Evolutionary conservation across 2,888 invertebrate species (phyloP).

Genomic region (Hetaerina titia): DNA sequence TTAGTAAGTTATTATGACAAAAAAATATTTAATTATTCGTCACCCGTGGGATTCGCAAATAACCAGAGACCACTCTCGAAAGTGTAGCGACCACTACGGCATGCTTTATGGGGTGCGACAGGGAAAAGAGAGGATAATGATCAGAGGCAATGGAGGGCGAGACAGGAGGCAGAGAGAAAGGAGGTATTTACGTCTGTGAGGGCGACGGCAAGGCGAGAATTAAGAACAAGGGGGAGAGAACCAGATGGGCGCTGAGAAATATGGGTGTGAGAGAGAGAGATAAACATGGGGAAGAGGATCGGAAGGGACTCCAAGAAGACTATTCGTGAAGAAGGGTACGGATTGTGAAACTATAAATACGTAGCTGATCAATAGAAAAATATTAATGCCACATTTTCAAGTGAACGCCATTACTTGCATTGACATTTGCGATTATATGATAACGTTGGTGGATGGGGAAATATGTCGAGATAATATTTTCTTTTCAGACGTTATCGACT

Average conservation of each 20-base stretch:
- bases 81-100: neutral
- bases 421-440: no score
- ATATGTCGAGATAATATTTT: no score
- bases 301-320: neutral
- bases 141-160: neutral
- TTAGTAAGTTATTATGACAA: no score
- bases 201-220: conserved; percentile 1
- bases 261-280: neutral
- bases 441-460: no score
- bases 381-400: no score
- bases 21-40: neutral
- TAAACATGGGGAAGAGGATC: neutral
- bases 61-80: no score
- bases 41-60: neutral
- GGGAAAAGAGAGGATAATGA: neutral
- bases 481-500: no score
- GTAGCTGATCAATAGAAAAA: no score
- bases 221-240: neutral
- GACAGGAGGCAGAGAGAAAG: neutral
- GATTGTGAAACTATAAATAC: no score
- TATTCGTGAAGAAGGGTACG: neutral
- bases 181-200: conserved; percentile 7
- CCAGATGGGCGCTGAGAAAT: conserved; percentile 34
- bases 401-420: no score
- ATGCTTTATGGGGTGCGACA: neutral